These are phyloP conservation scores for Nephila pilipes DNA, from an alignment of 1,140 invertebrate genomes.

Conservation along the genomic window DNA sequence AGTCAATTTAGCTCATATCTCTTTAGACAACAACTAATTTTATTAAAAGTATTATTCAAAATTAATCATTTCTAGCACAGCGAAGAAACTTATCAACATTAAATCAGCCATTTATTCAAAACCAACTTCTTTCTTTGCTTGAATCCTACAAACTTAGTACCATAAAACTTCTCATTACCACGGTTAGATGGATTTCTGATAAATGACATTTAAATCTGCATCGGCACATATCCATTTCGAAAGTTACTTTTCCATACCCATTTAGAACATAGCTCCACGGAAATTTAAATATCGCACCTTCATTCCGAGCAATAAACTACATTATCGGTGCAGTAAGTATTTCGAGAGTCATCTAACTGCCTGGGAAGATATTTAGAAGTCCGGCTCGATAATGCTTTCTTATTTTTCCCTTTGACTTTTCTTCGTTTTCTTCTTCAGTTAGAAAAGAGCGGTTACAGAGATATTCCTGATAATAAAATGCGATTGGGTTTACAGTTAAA, in stretches of 20 bases:
- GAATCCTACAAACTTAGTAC: background rate
- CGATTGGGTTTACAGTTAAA: background rate
- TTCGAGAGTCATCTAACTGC: background rate
- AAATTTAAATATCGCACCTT: background rate
- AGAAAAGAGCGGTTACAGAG: conserved; percentile 5
- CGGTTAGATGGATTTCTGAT: background rate
- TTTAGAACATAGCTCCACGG: background rate
- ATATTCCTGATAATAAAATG: background rate
- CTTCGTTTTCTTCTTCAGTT: background rate
- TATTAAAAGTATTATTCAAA: too few relatives aligned
- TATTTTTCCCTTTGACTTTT: background rate
- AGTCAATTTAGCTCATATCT: too few relatives aligned
- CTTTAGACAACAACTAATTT: too few relatives aligned
- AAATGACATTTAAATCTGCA: background rate
- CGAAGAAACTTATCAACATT: too few relatives aligned
- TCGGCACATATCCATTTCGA: background rate
- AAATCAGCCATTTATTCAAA: too few relatives aligned
- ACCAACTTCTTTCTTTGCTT: too few relatives aligned
- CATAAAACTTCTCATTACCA: background rate
- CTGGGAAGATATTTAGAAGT: background rate
- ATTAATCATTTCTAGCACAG: too few relatives aligned
- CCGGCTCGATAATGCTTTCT: background rate
- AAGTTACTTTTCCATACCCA: background rate
- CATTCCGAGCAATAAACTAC: background rate
- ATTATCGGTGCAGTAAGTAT: background rate